Base-by-base conservation (phyloP, 2,888 invertebrate genomes). In the Synergus japonicus region DNA sequence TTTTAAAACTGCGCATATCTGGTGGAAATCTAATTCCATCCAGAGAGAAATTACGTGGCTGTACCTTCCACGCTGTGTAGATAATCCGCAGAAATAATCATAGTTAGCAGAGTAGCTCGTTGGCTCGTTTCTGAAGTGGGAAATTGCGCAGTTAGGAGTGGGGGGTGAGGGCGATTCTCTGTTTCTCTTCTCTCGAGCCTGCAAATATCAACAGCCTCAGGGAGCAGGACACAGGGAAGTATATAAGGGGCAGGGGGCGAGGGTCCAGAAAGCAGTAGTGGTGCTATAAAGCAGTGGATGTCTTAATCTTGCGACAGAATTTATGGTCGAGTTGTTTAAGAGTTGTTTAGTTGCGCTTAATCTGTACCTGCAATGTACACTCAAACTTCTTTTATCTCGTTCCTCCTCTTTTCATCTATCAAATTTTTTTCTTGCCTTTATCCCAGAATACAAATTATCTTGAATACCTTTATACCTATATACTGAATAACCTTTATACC, bases 291-390 rank as follows among this genome's bases (percentile, higher is more conserved):
- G 76, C 83, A 78, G 83, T 79, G 81, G 85, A 85, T 85, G 86
- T 87, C 88, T 88, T 89, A 90, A 90, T 90, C 89, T 88, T 86
- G 80, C 77, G 78, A 66, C 81, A 82, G 83, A 88, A 90, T 90
- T 89, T 89, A 88, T 86, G 85, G 85, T 82, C 85, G 82, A 86
- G 86, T 88, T 89, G 88, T 89, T 89, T 85, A 88, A 88, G 85
- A 84, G 86, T 89, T 89, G 88, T 88, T 89, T 88, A 89, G 87
- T 85, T 85, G 88, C 84, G 86, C 87, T 89, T 88, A 89, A 89
- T 89, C 88, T 87, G 88, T 89, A 88, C 86, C 87, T 86, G 85
- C 85, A 67, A 46, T 67, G 22, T 54, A 64, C 63, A 64, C 76
- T 67, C 41, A 41, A 69, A 41, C 46, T 58, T 46, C 63, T 66